Evolutionary conservation across 2,113 vertebrate species (phyloP).

Genomic region (Phyllopteryx taeniolatus): DNA sequence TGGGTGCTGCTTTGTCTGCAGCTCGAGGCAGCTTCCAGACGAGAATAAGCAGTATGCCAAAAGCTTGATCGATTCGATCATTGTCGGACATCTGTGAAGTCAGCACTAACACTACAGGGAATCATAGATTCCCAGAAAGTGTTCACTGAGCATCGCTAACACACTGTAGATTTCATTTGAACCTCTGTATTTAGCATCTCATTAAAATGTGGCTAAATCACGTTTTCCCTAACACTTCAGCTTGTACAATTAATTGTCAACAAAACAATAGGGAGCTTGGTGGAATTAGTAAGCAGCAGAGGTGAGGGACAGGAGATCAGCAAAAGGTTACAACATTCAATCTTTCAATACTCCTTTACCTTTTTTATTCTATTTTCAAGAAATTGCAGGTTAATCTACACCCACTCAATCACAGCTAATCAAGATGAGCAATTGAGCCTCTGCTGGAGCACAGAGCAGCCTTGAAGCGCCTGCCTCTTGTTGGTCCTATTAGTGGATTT

Average conservation of each 20-base stretch:
- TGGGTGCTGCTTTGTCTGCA: constrained; percentile 23
- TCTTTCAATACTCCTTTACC: constrained; percentile 20
- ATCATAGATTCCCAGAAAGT: constrained; percentile 40
- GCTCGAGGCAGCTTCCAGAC: constrained; percentile 20
- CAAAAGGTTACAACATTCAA: constrained; percentile 13
- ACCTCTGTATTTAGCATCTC: constrained; percentile 52
- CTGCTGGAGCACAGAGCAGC: constrained; percentile 14
- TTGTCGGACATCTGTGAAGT: constrained; percentile 60
- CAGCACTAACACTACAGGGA: constrained; percentile 47
- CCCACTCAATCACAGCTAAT: constrained; percentile 27
- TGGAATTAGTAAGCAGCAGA: constrained; percentile 34
- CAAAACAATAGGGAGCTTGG: constrained; percentile 29
- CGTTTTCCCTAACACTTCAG: constrained; percentile 31
- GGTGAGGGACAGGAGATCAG: constrained; percentile 8
- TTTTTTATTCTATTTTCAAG: constrained; percentile 26
- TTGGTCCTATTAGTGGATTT: constrained; percentile 44
- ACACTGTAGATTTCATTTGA: constrained; percentile 19
- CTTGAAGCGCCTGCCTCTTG: constrained; percentile 2
- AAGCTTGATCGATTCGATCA: constrained; percentile 59
- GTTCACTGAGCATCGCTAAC: constrained; percentile 47
- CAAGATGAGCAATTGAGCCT: constrained; percentile 21
- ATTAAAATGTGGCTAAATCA: constrained; percentile 44
- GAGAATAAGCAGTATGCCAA: constrained; percentile 36
- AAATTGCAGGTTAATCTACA: constrained; percentile 52
- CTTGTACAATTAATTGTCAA: constrained; percentile 39